A percentile compares a stretch with the other conserved stretches of the same genome.
Conservation (phyloP, 2,888 invertebrate genomes). For the Ecdyonurus torrentis region DNA sequence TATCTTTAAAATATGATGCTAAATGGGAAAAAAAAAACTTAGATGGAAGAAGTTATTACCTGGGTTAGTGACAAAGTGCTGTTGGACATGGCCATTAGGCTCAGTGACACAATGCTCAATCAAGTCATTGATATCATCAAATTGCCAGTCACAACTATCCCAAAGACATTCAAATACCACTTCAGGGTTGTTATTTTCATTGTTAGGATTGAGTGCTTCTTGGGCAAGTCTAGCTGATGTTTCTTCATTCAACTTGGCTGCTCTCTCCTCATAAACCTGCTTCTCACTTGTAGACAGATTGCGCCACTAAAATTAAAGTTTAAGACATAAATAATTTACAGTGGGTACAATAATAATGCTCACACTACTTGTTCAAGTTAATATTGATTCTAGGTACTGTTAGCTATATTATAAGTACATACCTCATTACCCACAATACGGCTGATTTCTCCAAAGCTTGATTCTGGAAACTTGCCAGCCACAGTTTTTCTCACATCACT, state of each 20-base stretch:
- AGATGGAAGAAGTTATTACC: slow-evolving; percentile 6
- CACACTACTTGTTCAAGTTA: no score
- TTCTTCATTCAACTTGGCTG: slow-evolving; percentile 77
- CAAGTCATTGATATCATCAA: slow-evolving; percentile 75
- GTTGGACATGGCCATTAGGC: slow-evolving; percentile 49
- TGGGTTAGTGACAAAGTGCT: slow-evolving; percentile 28
- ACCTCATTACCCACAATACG: slow-evolving; percentile 55
- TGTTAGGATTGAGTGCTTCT: slow-evolving; percentile 25
- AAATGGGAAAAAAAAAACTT: no score
- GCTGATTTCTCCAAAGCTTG: slow-evolving; percentile 76
- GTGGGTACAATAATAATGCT: no score
- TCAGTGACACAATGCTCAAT: slow-evolving; percentile 71
- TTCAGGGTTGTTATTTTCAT: slow-evolving; percentile 24
- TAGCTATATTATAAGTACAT: slow-evolving; percentile 19
- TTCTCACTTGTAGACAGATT: slow-evolving; percentile 74
- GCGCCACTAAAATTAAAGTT: slow-evolving; percentile 61
- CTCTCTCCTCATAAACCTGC: slow-evolving; percentile 87
- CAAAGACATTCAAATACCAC: slow-evolving; percentile 70
- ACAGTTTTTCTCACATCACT: slow-evolving; percentile 89
- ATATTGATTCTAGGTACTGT: no score
- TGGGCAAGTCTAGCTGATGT: slow-evolving; percentile 46
- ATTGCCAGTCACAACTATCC: slow-evolving; percentile 87
- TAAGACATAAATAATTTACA: background rate
- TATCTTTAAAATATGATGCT: no score
- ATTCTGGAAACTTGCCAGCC: slow-evolving; percentile 84